Conservation (phyloP, 2,888 invertebrate species). For the Pantelozetes paolii region DNA sequence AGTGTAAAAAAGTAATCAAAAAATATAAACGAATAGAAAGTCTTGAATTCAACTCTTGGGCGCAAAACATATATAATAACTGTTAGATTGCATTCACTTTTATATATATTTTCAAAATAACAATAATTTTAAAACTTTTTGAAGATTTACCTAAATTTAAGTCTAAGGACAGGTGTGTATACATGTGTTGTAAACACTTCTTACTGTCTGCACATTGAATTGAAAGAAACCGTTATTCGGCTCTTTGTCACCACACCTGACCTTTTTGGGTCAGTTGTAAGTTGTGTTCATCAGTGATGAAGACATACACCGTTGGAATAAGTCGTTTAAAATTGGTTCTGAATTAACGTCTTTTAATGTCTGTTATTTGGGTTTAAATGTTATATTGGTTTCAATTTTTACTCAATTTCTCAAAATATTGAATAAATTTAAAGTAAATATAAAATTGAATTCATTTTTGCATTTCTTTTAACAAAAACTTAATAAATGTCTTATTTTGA, state of each 20-base stretch:
- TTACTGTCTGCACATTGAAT: background rate
- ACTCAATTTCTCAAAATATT: background rate
- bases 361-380: background rate
- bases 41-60: background rate
- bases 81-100: background rate
- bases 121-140: no score
- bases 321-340: background rate
- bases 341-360: background rate
- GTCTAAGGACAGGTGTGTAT: background rate
- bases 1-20: background rate
- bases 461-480: no score
- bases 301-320: constrained; percentile 11
- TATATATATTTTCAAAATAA: no score
- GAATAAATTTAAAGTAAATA: no score
- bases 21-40: background rate
- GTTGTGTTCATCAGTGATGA: background rate
- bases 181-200: background rate
- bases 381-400: background rate
- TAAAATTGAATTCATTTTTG: no score
- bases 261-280: constrained; percentile 9
- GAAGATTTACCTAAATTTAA: no score
- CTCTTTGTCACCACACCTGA: constrained; percentile 23
- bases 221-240: constrained; percentile 7
- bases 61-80: no score
- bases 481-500: no score